Percentiles rank a stretch among this genome's conserved stretches.
These are phyloP conservation scores for Diachasmimorpha longicaudata DNA, from an alignment of 1,140 invertebrate species.

Conservation along the genomic window DNA sequence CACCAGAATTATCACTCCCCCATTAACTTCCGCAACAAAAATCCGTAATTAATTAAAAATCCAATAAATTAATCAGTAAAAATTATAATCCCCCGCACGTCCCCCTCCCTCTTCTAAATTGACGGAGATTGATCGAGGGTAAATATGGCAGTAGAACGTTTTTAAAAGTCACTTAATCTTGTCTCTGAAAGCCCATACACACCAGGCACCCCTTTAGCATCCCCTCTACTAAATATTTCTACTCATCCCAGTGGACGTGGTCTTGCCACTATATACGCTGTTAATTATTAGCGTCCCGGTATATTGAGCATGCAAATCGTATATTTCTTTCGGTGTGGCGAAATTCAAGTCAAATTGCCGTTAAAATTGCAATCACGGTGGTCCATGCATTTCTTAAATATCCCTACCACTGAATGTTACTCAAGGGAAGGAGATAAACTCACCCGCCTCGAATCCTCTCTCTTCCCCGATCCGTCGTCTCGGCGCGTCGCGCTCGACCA, in stretches of 20 bases:
- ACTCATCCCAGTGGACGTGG: neutral
- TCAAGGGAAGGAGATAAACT: neutral
- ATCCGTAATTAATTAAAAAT: neutral
- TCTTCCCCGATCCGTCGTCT: neutral
- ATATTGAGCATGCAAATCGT: constrained; percentile 61
- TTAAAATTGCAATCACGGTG: constrained; percentile 64
- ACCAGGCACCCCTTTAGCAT: constrained; percentile 36
- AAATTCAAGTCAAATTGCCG: constrained; percentile 62
- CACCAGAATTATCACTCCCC: neutral
- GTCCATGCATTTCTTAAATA: constrained; percentile 42
- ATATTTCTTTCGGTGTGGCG: constrained; percentile 51
- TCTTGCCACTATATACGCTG: constrained; percentile 33
- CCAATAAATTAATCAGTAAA: neutral
- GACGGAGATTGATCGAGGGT: constrained; percentile 3
- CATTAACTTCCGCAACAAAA: neutral
- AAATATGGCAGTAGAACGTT: neutral
- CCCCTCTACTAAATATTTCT: neutral
- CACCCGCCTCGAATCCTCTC: neutral
- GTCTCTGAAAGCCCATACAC: neutral
- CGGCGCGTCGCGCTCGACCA: constrained; percentile 40
- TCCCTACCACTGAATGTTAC: neutral
- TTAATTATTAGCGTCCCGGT: constrained; percentile 58
- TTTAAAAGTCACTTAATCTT: constrained; percentile 16
- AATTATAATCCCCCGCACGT: neutral
- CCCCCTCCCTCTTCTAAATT: too few relatives aligned